Evolutionary conservation across 2,113 vertebrate species (phyloP), one percentile per base, ranked within the genome.

Genomic region (Trochalopteron elliotii): DNA sequence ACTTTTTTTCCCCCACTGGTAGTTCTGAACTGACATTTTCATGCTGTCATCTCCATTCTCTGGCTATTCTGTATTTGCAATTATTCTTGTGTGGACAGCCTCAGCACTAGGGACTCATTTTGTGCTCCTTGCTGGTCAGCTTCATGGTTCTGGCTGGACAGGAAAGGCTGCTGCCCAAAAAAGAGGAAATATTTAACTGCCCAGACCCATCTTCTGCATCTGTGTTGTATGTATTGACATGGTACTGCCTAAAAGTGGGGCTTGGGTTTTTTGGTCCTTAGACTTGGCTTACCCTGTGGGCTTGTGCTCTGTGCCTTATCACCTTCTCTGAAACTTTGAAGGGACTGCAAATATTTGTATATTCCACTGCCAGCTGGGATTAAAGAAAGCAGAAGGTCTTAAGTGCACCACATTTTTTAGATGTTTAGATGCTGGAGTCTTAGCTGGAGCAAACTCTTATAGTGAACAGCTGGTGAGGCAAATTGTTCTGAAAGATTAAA

Each of bases 41-140:
- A 50, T n/a, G 35, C 63, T 56, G 31, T 63, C 20, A n/a, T 1
- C 15, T 70, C 53, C 2, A 6, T 42, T 90, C 87, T 35, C 68
- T 47, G 61, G 12, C 31, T 42, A 5, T 70, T 83, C 42, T 28
- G 10, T 42, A 13, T 60, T 70, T 81, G n/a, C 31, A 64, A 3
- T 71, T 57, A 49, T 30, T 75, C 49, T 56, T 33, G 22, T 3
- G 25, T 9, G 39, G 35, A 35, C 55, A 52, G n/a, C 10, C 24
- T 83, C 7, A 4, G 55, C 6, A 9, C 6, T 1, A 7, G 67
- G 69, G 39, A 28, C 44, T 22, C 0, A 0, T 47, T 82, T 23
- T 25, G 63, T 64, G 21, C 7, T 67, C 42, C 19, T 17, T 9
- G 14, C 52, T 83, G 78, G 6, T 49, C 65, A 40, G 33, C 60